Base-by-base conservation (phyloP, 2,888 invertebrate species). In the Calliopum simillimum region DNA sequence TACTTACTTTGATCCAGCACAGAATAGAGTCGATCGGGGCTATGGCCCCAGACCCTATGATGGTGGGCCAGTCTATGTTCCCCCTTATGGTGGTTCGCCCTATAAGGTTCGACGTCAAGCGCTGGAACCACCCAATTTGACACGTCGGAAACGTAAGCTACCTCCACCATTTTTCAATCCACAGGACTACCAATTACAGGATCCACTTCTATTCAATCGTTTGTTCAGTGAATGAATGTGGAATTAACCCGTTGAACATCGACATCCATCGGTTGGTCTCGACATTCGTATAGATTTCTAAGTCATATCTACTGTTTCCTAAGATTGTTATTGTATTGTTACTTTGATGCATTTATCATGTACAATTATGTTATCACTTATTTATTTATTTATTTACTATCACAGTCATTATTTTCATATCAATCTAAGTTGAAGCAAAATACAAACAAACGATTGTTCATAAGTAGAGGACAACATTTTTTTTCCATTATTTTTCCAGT, bases 201-300 rank as follows among this genome's bases (percentile, higher is more conserved):
- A 83, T 69, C 78, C 83, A 1, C 58, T 83, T 51, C 71, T 84
- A 72, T 84, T 81, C 70, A 83, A 82, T 77, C 79, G 79, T 13
- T 65, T 83, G 68, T 61, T 81, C 69, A 75, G 14, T 6, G 25
- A 46, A 14, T 71, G 46, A 63, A 43, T 33, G 47, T 16, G 47
- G 21, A 5, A 25, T 65, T 68, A n/a, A n/a, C 8, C 33, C 4
- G 33, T 33, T 33, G n/a, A n/a, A n/a, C n/a, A n/a, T 19, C 19
- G 25, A 41, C 51, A 46, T 56, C 41, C 59, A 61, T 16, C 1
- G 43, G 33, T 43, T 23, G 23, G 44, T 41, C 46, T 43, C 33
- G 33, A 62, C 43, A 80, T 74, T 73, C 72, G 43, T 63, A 47
- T 77, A 83, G 75, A 74, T 59, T 68, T 75, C 82, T 80, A 83